Evolutionary conservation across 2,888 invertebrate species (phyloP), one percentile per base, ranked within the genome.

Genomic region (Pandemis corylana): DNA sequence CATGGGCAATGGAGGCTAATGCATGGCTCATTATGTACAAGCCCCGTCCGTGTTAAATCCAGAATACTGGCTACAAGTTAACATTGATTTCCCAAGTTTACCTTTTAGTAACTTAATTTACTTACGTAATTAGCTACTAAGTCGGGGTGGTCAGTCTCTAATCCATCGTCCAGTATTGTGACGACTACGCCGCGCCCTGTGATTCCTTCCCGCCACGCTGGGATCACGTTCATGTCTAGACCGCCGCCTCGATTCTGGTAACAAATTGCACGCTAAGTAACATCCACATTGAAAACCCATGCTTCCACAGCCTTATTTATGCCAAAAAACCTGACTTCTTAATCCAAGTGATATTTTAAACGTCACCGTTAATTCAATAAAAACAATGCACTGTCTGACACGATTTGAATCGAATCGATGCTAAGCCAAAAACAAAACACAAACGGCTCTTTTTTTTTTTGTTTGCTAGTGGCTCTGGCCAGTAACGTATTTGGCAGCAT

Each of bases 71-170:
- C 28, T 36, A 36, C 28, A 36, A 36, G 20, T 20, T 20, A 20
- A 20, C 20, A 20, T 20, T 20, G 20, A 20, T 20, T 20, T 20
- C 20, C 20, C 20, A 20, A 20, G 28, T 36, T 1, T 36, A 36
- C 28, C 28, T 36, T 1, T 36, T 36, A 36, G 4, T 36, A 0
- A 36, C 28, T 36, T 36, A 46, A 46, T 12, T 20, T 12, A 96
- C 98, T 97, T 95, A 99, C 99, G 91, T 99, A 99, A 95, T 99
- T 99, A 81, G 96, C 96, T 71, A 96, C 92, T 79, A 99, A 96
- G 90, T 99, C 99, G 0, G 99, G 99, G 94, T 99, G 99, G 91
- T 98, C 97, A 77, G 98, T 98, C 89, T 99, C 99, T 59, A 99
- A 95, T 42, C 99, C 99, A 88, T 99, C 99, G 88, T 99, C 99